These are phyloP conservation scores for Monochamus alternatus DNA, from an alignment of 2,888 invertebrate genomes.

Conservation along the genomic window DNA sequence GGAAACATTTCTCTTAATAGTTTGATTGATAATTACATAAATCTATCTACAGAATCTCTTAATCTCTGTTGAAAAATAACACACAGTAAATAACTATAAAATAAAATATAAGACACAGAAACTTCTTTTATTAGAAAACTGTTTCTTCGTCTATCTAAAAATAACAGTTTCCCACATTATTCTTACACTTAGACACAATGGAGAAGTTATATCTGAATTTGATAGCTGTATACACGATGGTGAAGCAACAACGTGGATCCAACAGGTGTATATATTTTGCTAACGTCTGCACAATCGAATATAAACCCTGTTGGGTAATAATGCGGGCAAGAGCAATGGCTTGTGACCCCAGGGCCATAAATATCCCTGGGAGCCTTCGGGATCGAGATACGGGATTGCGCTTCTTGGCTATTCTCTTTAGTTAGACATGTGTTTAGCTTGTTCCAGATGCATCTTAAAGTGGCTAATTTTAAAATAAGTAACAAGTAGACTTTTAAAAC, in stretches of 20 bases:
- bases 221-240: conserved; percentile 46
- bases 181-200: conserved; percentile 29
- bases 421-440: conserved; percentile 42
- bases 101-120: conserved; percentile 21
- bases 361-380: conserved; percentile 68
- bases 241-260: conserved; percentile 64
- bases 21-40: conserved; percentile 17
- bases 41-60: conserved; percentile 2
- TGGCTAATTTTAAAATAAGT: conserved; percentile 52
- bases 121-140: conserved; percentile 28
- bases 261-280: conserved; percentile 72
- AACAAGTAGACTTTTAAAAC: conserved; percentile 53
- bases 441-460: conserved; percentile 58
- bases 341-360: conserved; percentile 71
- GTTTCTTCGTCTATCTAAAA: conserved; percentile 28
- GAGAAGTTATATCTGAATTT: conserved; percentile 44
- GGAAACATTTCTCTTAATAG: conserved; percentile 3
- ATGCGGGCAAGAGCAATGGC: conserved; percentile 71
- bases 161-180: conserved; percentile 41
- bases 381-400: conserved; percentile 58
- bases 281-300: conserved; percentile 69
- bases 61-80: conserved; percentile 18
- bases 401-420: conserved; percentile 50
- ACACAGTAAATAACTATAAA: conserved; percentile 18
- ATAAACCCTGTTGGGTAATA: conserved; percentile 71